A percentile compares a stretch with the other conserved stretches of the same genome.
phyloP scores from a whole-genome alignment of 2,113 vertebrate species.

The Tetrax tetrax region DNA sequence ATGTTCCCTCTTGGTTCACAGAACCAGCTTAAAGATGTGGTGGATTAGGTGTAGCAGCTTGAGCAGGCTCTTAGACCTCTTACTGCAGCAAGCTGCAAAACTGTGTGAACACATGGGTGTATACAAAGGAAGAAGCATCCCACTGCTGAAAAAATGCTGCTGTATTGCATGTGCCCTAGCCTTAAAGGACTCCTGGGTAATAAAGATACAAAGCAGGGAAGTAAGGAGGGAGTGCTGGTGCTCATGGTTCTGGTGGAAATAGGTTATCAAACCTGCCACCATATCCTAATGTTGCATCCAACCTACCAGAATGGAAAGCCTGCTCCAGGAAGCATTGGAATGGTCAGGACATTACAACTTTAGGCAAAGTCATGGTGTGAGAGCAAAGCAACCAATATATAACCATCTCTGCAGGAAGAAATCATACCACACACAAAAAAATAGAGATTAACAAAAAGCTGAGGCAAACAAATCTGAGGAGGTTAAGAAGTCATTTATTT shows the following conservation, averaged over 20 bases:
- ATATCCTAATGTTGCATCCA: neutral
- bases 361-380: neutral
- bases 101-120: neutral
- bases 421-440: neutral
- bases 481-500: neutral
- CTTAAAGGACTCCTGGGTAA: neutral
- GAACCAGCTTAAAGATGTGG: neutral
- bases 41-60: neutral
- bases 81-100: fast-evolving
- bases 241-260: neutral
- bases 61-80: neutral
- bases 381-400: neutral
- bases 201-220: neutral
- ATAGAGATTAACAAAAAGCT: neutral
- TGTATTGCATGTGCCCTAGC: fast-evolving
- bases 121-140: neutral
- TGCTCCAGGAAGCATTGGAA: neutral
- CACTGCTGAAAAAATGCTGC: neutral
- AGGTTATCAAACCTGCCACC: neutral
- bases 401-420: neutral
- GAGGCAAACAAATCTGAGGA: neutral
- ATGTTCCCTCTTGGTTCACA: neutral
- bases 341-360: neutral
- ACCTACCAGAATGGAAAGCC: neutral
- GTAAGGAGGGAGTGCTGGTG: neutral